Conservation (phyloP, 2,113 vertebrate species). For the Cinclus mexicanus region DNA sequence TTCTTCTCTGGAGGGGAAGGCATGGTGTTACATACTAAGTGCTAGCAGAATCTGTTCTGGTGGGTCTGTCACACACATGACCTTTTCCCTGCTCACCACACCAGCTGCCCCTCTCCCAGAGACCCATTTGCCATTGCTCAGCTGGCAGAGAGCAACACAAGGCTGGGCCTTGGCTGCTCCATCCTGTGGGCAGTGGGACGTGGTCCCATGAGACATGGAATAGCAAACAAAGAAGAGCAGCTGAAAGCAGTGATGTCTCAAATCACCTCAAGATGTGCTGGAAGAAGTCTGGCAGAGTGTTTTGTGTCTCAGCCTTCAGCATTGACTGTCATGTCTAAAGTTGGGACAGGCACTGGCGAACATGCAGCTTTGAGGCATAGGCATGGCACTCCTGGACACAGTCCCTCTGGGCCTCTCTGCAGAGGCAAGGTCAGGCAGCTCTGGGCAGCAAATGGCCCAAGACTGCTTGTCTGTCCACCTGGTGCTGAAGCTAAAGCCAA, state of each 20-base stretch:
- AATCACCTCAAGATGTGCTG: background rate
- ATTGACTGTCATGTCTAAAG: background rate
- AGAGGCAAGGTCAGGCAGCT: background rate
- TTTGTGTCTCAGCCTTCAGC: background rate
- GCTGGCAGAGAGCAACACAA: background rate
- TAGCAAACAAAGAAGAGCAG: background rate
- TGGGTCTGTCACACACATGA: background rate
- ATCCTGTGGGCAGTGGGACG: accelerated
- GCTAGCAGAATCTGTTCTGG: background rate
- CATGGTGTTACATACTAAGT: accelerated
- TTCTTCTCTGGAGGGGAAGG: background rate
- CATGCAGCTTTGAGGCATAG: background rate
- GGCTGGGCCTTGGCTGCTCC: background rate
- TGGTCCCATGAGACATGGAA: background rate
- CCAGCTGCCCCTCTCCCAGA: background rate
- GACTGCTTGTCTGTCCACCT: background rate
- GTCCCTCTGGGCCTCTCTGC: background rate
- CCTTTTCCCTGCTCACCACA: background rate
- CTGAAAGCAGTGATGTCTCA: background rate
- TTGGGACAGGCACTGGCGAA: background rate
- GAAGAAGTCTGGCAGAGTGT: background rate
- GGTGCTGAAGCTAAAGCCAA: background rate
- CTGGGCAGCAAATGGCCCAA: background rate
- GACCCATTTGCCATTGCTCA: background rate
- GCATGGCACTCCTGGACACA: background rate